A percentile compares a stretch with the other conserved stretches of the same genome.
These are phyloP conservation scores for Spongilla lacustris DNA, from an alignment of 37 sponge, comb jelly and placozoan species.

Conservation along the genomic window DNA sequence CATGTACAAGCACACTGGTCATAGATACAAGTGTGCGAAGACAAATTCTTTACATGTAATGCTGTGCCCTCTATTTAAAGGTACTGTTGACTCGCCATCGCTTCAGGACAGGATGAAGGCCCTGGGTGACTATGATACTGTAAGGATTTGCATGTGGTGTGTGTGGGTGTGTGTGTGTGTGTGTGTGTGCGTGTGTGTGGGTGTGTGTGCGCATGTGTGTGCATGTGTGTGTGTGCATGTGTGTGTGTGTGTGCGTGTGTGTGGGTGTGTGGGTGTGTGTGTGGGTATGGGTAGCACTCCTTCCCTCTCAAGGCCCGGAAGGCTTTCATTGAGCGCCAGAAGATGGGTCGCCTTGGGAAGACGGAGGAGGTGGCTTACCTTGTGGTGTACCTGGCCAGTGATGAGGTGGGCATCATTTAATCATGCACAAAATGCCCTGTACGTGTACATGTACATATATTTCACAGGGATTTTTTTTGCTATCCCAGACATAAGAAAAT, in stretches of 20 bases:
- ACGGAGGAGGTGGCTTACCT: constrained; percentile 82
- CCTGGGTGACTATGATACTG: constrained; percentile 66
- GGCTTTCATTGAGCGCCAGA: constrained; percentile 71
- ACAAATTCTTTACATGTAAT: no score
- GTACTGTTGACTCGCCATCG: constrained; percentile 82
- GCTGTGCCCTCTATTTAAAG: constrained; percentile 19
- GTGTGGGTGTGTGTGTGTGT: no score
- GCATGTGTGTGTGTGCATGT: no score
- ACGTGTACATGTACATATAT: no score
- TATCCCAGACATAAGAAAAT: no score
- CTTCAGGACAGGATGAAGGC: constrained; percentile 62
- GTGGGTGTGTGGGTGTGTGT: no score
- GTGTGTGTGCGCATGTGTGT: no score
- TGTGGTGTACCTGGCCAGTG: constrained; percentile 80
- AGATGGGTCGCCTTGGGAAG: constrained; percentile 83
- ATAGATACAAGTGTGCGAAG: background rate
- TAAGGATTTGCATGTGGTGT: background rate
- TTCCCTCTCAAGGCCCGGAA: constrained; percentile 37
- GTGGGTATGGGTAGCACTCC: no score
- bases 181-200: no score
- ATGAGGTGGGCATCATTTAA: constrained; percentile 58
- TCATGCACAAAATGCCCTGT: background rate
- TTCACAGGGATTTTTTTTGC: no score
- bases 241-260: no score
- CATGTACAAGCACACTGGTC: background rate